Evolutionary conservation across 2,888 invertebrate genomes (phyloP).

Genomic region (Pachycephus smyrnensis): DNA sequence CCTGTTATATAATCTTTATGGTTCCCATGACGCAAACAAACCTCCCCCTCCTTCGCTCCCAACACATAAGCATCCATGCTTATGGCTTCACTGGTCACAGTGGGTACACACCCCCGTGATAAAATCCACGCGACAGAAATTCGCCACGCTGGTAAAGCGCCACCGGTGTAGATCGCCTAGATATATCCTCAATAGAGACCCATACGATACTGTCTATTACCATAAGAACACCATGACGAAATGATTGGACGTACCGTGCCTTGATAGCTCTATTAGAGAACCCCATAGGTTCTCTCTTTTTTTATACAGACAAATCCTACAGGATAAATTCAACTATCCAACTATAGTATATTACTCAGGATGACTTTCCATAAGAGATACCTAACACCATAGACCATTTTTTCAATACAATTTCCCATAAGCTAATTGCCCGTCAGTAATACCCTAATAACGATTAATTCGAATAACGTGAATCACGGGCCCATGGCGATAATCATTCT

Average conservation of each 20-base stretch:
- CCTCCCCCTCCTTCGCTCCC: constrained; percentile 12
- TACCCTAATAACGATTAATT: neutral
- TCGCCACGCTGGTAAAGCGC: constrained; percentile 54
- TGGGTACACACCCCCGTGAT: constrained; percentile 63
- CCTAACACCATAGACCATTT: neutral
- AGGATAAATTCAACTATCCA: neutral
- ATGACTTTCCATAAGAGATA: neutral
- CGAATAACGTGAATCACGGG: neutral
- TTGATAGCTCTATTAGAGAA: constrained; percentile 55
- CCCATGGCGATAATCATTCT: neutral
- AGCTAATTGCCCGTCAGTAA: too few relatives aligned
- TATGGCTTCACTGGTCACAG: constrained; percentile 60
- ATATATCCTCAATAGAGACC: constrained; percentile 38
- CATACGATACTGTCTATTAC: constrained; percentile 59
- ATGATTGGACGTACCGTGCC: constrained; percentile 51
- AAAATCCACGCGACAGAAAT: constrained; percentile 58
- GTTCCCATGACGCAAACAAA: constrained; percentile 55
- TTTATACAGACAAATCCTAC: neutral
- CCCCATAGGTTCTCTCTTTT: constrained; percentile 8
- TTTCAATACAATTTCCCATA: neutral
- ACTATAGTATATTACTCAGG: neutral
- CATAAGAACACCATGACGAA: constrained; percentile 62
- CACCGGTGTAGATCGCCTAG: constrained; percentile 21
- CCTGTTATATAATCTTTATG: constrained; percentile 47
- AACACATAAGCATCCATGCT: neutral